A percentile compares a stretch with the other conserved stretches of the same genome.
These are phyloP conservation scores for Bombus cullumanus DNA, from an alignment of 1,140 invertebrate species.

Conservation along the genomic window DNA sequence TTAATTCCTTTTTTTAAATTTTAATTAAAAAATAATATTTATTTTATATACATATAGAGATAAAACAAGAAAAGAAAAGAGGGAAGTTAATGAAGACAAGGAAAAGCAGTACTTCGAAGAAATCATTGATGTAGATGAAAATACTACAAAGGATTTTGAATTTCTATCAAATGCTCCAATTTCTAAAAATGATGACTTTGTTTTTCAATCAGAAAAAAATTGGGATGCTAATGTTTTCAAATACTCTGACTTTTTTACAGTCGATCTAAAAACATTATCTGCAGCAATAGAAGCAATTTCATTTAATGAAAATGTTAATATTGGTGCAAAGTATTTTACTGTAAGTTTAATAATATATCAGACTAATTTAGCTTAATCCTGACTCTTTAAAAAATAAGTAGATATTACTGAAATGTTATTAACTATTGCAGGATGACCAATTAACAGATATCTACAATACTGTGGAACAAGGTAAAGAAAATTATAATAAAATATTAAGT, in stretches of 20 bases:
- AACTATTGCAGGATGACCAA: slow-evolving; percentile 67
- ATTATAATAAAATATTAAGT: slow-evolving; percentile 45
- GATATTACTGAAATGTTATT: slow-evolving; percentile 4
- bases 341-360: slow-evolving; percentile 58
- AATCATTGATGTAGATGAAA: slow-evolving; percentile 2
- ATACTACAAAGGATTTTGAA: slow-evolving; percentile 44
- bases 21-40: not conserved
- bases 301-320: slow-evolving; percentile 64
- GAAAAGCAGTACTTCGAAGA: slow-evolving; percentile 20
- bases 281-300: slow-evolving; percentile 69
- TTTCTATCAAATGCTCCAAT: slow-evolving; percentile 60
- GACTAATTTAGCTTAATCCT: not conserved
- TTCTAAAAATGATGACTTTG: slow-evolving; percentile 62
- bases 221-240: slow-evolving; percentile 66
- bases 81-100: not conserved
- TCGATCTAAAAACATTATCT: slow-evolving; percentile 68
- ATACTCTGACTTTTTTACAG: slow-evolving; percentile 68
- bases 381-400: not conserved
- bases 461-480: slow-evolving; percentile 60
- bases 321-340: slow-evolving; percentile 68
- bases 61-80: not conserved
- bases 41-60: not conserved
- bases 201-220: slow-evolving; percentile 68
- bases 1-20: not conserved
- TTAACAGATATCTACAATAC: slow-evolving; percentile 67